Conservation (phyloP, 2,888 invertebrate species). For the Erpobdella octoculata region DNA sequence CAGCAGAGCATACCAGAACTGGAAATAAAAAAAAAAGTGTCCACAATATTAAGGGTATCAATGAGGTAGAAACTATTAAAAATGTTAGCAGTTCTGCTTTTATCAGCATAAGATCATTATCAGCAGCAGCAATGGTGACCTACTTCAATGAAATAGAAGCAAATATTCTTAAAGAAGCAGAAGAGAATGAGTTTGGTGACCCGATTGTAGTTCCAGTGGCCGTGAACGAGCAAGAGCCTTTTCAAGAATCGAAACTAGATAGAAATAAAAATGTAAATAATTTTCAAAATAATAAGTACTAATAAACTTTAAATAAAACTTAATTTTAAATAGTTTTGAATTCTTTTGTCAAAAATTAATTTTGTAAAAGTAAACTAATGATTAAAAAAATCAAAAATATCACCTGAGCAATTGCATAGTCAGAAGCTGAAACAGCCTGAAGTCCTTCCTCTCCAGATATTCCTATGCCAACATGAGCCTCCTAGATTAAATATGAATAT, state of each 20-base stretch:
- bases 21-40: constrained; percentile 33
- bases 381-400: no score
- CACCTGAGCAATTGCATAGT: constrained; percentile 90
- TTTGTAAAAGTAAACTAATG: no score
- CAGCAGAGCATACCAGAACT: constrained; percentile 92
- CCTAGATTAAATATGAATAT: constrained; percentile 50
- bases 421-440: constrained; percentile 96
- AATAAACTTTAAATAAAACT: no score
- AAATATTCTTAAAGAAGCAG: constrained; percentile 99
- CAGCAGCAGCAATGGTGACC: constrained; percentile 18
- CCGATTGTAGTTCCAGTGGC: constrained; percentile 88
- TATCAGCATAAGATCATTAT: no score
- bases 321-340: no score
- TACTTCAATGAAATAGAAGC: constrained; percentile 89
- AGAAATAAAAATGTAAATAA: neutral
- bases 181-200: constrained; percentile 95
- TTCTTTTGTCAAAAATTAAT: no score
- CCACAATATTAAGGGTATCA: neutral
- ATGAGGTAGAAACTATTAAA: neutral
- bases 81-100: neutral
- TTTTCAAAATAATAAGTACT: neutral
- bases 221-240: constrained; percentile 86
- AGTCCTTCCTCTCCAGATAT: constrained; percentile 97
- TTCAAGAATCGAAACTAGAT: constrained; percentile 86
- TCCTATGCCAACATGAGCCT: constrained; percentile 92